These are phyloP conservation scores for Andrena haemorrhoa DNA, from an alignment of 2,888 invertebrate species.

Conservation along the genomic window DNA sequence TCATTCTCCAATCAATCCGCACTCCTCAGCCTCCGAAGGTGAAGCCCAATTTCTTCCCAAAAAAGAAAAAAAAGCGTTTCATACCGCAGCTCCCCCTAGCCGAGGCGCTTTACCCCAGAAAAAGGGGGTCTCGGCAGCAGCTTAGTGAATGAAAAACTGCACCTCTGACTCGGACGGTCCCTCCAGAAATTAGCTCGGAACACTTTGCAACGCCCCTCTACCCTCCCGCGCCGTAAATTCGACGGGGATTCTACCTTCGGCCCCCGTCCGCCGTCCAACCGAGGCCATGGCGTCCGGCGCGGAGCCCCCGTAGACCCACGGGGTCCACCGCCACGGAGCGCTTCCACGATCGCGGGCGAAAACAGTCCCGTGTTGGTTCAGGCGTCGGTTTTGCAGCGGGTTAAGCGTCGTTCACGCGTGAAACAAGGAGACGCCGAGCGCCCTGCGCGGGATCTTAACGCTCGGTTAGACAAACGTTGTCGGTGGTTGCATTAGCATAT, in stretches of 20 bases:
- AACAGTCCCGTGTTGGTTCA: conserved; percentile 69
- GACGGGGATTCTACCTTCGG: not conserved
- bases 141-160: not conserved
- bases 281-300: not conserved
- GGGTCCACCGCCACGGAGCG: conserved; percentile 1
- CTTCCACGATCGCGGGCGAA: conserved; percentile 39
- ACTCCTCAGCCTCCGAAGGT: too few relatives aligned
- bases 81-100: too few relatives aligned
- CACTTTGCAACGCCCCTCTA: conserved; percentile 10
- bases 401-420: conserved; percentile 79
- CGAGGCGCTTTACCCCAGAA: too few relatives aligned
- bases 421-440: conserved; percentile 76
- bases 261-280: not conserved
- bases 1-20: too few relatives aligned
- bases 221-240: conserved; percentile 10
- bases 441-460: conserved; percentile 69
- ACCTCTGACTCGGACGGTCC: not conserved
- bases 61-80: too few relatives aligned
- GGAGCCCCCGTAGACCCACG: not conserved
- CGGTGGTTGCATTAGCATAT: conserved; percentile 71
- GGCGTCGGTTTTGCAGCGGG: conserved; percentile 70
- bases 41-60: too few relatives aligned
- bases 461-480: conserved; percentile 73
- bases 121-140: too few relatives aligned
- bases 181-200: conserved; percentile 26